These are phyloP conservation scores for Orgyia antiqua DNA, from an alignment of 2,888 invertebrate species.

Conservation along the genomic window DNA sequence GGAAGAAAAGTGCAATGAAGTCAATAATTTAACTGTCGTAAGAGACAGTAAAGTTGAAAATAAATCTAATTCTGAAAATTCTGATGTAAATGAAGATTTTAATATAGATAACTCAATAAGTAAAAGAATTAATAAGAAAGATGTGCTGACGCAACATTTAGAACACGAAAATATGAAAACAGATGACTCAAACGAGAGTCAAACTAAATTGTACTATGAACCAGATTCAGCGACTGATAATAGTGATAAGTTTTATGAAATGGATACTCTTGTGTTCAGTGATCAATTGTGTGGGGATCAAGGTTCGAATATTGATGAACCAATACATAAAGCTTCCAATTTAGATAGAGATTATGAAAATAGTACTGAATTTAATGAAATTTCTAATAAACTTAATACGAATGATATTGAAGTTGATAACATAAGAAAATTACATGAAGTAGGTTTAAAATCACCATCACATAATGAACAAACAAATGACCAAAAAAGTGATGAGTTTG, in stretches of 20 bases:
- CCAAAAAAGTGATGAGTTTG: too few species aligned
- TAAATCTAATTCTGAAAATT: too few species aligned
- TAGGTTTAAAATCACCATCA: too few species aligned
- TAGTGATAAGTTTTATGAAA: slow-evolving; percentile 11
- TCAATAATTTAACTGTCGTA: too few species aligned
- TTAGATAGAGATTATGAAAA: too few species aligned
- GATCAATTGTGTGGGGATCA: background rate
- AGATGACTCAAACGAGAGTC: slow-evolving; percentile 3
- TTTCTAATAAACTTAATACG: background rate
- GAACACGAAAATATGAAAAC: background rate
- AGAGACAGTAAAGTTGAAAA: background rate
- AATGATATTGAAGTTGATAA: background rate
- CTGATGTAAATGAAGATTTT: slow-evolving; percentile 1
- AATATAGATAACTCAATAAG: slow-evolving; percentile 3
- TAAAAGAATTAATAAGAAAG: slow-evolving; percentile 1
- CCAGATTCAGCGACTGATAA: slow-evolving; percentile 1
- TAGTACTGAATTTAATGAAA: too few species aligned
- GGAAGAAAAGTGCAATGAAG: too few species aligned
- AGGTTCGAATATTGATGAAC: background rate
- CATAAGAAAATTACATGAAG: too few species aligned
- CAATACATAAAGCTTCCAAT: background rate
- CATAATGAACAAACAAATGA: too few species aligned
- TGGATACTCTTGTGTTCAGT: slow-evolving; percentile 10
- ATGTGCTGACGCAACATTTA: background rate
- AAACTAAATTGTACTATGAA: slow-evolving; percentile 9